phyloP scores from a whole-genome alignment of 1,140 invertebrate species.

The Aphidius ervi region DNA sequence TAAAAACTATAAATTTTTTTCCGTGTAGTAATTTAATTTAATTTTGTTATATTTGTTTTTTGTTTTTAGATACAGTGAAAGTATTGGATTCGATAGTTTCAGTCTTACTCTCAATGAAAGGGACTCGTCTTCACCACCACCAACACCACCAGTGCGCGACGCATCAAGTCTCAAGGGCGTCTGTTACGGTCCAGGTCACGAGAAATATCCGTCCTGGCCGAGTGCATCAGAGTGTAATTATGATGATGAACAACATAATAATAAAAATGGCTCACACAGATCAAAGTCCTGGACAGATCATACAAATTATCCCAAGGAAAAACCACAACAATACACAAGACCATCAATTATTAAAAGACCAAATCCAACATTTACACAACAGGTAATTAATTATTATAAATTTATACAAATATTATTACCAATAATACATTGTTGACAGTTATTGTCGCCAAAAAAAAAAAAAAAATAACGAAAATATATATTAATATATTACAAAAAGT shows the following conservation, averaged over 20 bases:
- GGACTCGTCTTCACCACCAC: slow-evolving; percentile 53
- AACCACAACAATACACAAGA: slow-evolving; percentile 62
- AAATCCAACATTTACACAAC: slow-evolving; percentile 63
- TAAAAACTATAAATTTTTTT: too few species aligned
- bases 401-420: neutral
- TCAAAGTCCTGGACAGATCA: slow-evolving; percentile 74
- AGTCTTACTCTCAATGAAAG: slow-evolving; percentile 49
- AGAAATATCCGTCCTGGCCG: slow-evolving; percentile 79
- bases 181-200: slow-evolving; percentile 70
- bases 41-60: neutral
- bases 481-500: too few species aligned
- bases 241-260: slow-evolving; percentile 49
- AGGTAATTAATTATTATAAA: slow-evolving; percentile 45
- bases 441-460: too few species aligned
- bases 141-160: slow-evolving; percentile 64
- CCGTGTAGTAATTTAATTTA: slow-evolving; percentile 6
- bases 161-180: slow-evolving; percentile 65
- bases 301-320: slow-evolving; percentile 71
- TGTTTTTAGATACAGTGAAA: slow-evolving; percentile 46
- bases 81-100: slow-evolving; percentile 50
- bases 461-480: too few species aligned
- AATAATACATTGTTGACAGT: too few species aligned
- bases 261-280: slow-evolving; percentile 55
- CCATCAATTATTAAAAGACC: slow-evolving; percentile 62
- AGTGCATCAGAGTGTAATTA: slow-evolving; percentile 45